A percentile compares a stretch with the other conserved stretches of the same genome.
Conservation (phyloP, 2,113 vertebrate genomes). For the Neopipo cinnamomea region DNA sequence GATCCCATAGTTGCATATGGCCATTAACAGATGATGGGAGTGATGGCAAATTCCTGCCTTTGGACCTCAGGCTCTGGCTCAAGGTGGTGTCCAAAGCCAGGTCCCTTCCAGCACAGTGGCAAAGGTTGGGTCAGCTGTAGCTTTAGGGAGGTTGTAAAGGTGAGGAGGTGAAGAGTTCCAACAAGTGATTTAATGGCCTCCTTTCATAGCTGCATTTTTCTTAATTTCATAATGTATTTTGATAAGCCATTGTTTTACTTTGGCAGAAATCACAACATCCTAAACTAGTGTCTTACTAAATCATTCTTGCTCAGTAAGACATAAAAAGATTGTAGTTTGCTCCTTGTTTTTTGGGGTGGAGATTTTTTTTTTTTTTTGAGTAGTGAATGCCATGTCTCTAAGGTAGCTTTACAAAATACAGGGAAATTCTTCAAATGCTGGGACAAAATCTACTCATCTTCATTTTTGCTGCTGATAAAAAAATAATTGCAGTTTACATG, state of each 20-base stretch:
- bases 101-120: neutral
- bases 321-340: neutral
- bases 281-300: neutral
- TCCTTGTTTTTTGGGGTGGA: neutral
- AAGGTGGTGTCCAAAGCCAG: neutral
- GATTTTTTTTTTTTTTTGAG: neutral
- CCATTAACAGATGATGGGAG: neutral
- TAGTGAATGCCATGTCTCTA: fast-evolving
- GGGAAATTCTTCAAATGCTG: neutral
- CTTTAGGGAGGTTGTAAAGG: neutral
- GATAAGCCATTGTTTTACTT: neutral
- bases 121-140: neutral
- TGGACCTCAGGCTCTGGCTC: neutral
- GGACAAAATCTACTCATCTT: neutral
- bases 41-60: neutral
- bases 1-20: neutral
- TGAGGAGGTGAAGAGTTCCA: neutral
- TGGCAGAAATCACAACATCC: neutral
- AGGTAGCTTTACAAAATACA: neutral
- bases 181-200: neutral
- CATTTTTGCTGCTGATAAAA: constrained; percentile 28
- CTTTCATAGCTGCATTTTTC: neutral
- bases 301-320: neutral
- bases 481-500: constrained; percentile 15
- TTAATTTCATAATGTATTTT: neutral